Conservation (phyloP, 2,113 vertebrate genomes). For the Amazona guildingii region DNA sequence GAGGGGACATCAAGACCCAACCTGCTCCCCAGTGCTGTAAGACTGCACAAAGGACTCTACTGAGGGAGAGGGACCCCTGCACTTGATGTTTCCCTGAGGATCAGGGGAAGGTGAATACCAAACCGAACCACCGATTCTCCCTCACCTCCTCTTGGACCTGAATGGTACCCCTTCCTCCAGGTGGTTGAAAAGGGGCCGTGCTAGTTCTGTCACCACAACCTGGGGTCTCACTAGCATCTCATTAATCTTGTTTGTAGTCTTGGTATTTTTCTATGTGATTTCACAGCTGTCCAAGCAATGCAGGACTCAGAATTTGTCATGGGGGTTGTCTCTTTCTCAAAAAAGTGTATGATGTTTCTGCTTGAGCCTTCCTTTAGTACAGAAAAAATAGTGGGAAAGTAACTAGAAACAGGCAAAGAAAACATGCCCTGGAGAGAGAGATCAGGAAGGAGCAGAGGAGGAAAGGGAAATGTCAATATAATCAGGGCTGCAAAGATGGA, state of each 20-base stretch:
- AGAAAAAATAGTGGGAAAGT: not conserved
- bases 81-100: not conserved
- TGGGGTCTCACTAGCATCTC: not conserved
- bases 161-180: not conserved
- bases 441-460: not conserved
- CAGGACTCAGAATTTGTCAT: not conserved
- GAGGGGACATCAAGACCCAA: not conserved
- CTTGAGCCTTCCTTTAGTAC: not conserved
- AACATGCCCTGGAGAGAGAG: not conserved
- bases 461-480: not conserved
- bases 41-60: not conserved
- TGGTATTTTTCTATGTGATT: not conserved
- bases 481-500: not conserved
- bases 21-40: not conserved
- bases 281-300: not conserved
- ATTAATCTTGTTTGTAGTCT: not conserved
- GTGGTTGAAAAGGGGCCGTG: not conserved
- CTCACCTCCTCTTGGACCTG: not conserved
- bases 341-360: not conserved
- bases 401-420: not conserved
- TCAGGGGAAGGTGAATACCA: not conserved
- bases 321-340: not conserved
- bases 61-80: not conserved
- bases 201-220: not conserved
- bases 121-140: accelerated